Base-by-base conservation (phyloP, 2,888 invertebrate genomes). In the Phymatocera aterrima region DNA sequence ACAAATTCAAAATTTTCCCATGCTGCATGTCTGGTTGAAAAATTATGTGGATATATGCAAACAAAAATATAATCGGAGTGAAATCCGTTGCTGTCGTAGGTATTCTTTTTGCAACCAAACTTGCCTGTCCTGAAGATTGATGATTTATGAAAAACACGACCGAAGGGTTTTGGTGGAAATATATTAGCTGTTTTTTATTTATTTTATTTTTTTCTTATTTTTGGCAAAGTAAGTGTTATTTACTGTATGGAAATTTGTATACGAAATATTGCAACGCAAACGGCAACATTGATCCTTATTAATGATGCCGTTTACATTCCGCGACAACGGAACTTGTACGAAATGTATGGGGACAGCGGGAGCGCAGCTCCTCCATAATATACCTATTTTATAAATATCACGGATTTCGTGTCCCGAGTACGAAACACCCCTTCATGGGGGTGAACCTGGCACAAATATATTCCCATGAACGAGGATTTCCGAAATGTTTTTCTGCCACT, bases 311-410 rank as follows among this genome's bases (percentile, higher is more conserved):
- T 75, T 75, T 60, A 75, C 57, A 75, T 43, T 28, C 57, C 75
- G 54, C 40, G 75, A 40, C 75, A 75, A 28, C 57, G 40, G 75
- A 57, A 57, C 51, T 40, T 31, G 51, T 34, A 24, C 28, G 37
- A 2, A 12, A 40, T 6, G 57, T 15, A 48, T 37, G 60, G 18
- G 51, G 75, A 57, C n/a, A n/a, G 43, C 57, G 15, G 40, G 75
- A 75, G 57, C 75, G 60, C 72, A 60, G 28, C 34, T 72, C 60
- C 60, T 70, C 74, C 78, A 74, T 78, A 78, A 78, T 74, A 78
- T 74, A 70, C 57, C 72, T 54, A 78, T 78, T 78, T 78, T 78
- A 78, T 78, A 78, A 78, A 78, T 78, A 78, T 78, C 54, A 57
- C 43, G 31, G 60, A 28, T 57, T 70, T 46, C 78, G 78, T 78